phyloP scores from a whole-genome alignment of 1,140 invertebrate genomes.

The Carposina sasakii region DNA sequence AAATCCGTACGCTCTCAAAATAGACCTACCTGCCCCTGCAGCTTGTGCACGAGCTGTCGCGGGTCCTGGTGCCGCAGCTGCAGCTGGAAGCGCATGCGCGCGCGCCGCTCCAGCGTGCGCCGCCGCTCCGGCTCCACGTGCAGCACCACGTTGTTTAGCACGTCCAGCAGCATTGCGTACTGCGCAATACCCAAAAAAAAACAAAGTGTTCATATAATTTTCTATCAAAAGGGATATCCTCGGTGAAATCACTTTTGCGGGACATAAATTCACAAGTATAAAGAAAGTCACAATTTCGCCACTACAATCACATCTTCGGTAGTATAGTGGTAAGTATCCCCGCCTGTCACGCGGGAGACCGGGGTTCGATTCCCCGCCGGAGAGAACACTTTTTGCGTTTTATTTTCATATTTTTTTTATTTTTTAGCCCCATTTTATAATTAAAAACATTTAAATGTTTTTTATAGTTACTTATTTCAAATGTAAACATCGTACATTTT shows the following conservation, averaged over 20 bases:
- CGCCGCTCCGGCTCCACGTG: constrained; percentile 97
- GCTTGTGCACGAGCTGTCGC: constrained; percentile 90
- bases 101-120: constrained; percentile 89
- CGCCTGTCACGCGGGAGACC: constrained; percentile 35
- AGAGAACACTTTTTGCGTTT: constrained; percentile 14
- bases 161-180: constrained; percentile 97
- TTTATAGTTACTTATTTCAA: no score
- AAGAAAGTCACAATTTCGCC: constrained; percentile 1
- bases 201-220: no score
- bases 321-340: constrained; percentile 13
- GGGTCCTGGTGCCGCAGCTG: constrained; percentile 94
- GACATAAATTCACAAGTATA: no score
- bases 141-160: constrained; percentile 96
- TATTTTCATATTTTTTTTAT: background rate
- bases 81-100: constrained; percentile 93
- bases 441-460: no score
- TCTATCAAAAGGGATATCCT: no score
- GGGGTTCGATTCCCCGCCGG: constrained; percentile 53
- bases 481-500: no score
- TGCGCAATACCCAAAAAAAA: constrained; percentile 63
- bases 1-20: no score
- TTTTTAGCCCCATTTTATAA: no score
- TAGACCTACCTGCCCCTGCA: constrained; percentile 83
- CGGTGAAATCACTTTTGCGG: no score
- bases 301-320: constrained; percentile 2